Evolutionary conservation across 1,140 invertebrate species (phyloP).

Genomic region (Apocrypta bakeri): DNA sequence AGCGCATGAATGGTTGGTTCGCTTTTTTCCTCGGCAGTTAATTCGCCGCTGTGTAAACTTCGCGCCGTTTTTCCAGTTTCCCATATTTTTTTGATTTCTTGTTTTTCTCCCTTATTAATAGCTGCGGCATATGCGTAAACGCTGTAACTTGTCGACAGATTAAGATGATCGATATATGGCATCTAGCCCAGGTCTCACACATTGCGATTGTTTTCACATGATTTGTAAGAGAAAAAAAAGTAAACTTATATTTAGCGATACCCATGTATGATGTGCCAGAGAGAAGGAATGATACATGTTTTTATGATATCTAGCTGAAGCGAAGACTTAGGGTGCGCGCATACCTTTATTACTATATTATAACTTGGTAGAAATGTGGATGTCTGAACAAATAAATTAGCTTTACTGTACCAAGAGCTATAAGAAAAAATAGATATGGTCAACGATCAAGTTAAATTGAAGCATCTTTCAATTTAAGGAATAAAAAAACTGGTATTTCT

Average conservation of each 20-base stretch:
- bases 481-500: constrained; percentile 65
- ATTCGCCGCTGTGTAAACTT: constrained; percentile 24
- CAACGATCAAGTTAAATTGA: constrained; percentile 64
- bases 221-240: constrained; percentile 65
- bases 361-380: constrained; percentile 75
- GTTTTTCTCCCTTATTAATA: constrained; percentile 49
- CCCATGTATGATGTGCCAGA: constrained; percentile 75
- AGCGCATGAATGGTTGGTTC: constrained; percentile 20
- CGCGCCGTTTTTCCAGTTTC: constrained; percentile 42
- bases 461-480: constrained; percentile 55
- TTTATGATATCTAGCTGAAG: constrained; percentile 75
- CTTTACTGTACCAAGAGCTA: constrained; percentile 74
- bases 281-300: constrained; percentile 74
- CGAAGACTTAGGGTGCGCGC: constrained; percentile 72
- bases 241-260: constrained; percentile 74
- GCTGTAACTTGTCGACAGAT: constrained; percentile 34
- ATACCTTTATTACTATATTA: constrained; percentile 76
- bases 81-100: constrained; percentile 38
- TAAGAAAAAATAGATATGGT: constrained; percentile 70
- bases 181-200: constrained; percentile 40
- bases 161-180: constrained; percentile 30
- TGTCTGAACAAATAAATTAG: constrained; percentile 75
- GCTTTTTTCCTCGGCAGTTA: constrained; percentile 39
- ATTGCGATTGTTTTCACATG: constrained; percentile 63
- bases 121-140: constrained; percentile 37